Evolutionary conservation across 2,797 vertebrate genomes (phyloP).

Genomic region (Smutsia gigantea): DNA sequence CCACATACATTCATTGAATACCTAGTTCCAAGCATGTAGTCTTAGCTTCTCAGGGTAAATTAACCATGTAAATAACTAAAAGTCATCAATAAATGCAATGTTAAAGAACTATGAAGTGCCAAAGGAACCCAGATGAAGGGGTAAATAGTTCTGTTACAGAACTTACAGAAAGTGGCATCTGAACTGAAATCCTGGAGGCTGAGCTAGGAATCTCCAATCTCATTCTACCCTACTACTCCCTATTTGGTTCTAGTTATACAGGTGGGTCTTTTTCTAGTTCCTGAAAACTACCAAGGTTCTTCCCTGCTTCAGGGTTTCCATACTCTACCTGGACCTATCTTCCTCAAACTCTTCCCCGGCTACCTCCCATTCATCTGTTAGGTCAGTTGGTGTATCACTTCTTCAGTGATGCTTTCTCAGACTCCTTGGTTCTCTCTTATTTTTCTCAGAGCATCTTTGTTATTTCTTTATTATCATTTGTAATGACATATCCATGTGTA

Average conservation of each 20-base stretch:
- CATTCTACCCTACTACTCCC: neutral
- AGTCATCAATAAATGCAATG: neutral
- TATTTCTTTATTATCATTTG: conserved; percentile 53
- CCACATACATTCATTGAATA: conserved; percentile 38
- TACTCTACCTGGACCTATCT: neutral
- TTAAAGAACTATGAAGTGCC: neutral
- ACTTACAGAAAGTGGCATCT: conserved; percentile 31
- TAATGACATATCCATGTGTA: neutral
- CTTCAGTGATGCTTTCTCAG: neutral
- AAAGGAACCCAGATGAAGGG: neutral
- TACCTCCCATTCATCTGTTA: neutral
- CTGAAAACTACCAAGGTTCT: conserved; percentile 7
- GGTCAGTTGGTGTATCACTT: neutral
- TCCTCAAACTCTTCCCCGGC: conserved; percentile 5
- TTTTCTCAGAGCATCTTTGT: conserved; percentile 39
- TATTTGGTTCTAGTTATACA: conserved; percentile 24
- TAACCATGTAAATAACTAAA: conserved; percentile 28
- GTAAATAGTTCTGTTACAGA: conserved; percentile 25
- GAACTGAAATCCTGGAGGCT: conserved; percentile 17
- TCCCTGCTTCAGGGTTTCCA: conserved; percentile 13
- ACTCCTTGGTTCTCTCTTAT: neutral
- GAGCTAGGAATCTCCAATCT: neutral
- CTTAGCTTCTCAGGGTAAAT: conserved; percentile 28
- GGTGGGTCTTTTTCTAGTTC: conserved; percentile 7
- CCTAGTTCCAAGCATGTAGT: neutral